Evolutionary conservation across 2,113 vertebrate species (phyloP).

Genomic region (Vidua chalybeata): DNA sequence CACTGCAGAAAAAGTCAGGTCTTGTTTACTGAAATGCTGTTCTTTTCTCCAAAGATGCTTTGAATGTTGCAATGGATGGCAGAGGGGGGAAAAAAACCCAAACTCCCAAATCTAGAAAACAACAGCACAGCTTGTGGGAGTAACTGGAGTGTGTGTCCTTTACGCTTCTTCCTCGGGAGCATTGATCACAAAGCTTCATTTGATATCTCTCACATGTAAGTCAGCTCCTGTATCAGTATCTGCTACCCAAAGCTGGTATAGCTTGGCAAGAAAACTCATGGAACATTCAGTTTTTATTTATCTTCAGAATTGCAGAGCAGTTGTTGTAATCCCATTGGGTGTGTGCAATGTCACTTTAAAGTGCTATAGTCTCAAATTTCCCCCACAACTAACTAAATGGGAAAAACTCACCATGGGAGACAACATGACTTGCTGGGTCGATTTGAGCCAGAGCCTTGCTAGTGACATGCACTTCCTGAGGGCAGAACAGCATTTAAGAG

Average conservation of each 20-base stretch:
- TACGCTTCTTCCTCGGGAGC: accelerated
- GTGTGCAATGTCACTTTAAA: not conserved
- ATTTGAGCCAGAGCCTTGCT: not conserved
- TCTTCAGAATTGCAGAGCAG: not conserved
- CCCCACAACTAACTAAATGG: not conserved
- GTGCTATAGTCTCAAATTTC: not conserved
- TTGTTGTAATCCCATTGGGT: not conserved
- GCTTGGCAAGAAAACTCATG: not conserved
- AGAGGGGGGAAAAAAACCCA: accelerated
- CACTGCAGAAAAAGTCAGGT: not conserved
- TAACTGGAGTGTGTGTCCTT: not conserved
- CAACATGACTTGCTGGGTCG: not conserved
- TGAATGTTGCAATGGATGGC: not conserved
- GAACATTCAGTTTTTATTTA: not conserved
- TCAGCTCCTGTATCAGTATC: not conserved
- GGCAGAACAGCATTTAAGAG: not conserved
- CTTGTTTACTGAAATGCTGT: not conserved
- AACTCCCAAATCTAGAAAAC: not conserved
- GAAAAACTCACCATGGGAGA: not conserved
- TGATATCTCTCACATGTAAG: not conserved
- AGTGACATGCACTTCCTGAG: not conserved
- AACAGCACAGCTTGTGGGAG: not conserved
- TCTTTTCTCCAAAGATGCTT: not conserved
- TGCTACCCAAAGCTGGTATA: not conserved
- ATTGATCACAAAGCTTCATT: not conserved